Percentiles rank a stretch among this genome's conserved stretches.
These are phyloP conservation scores for Branchipolynoe longqiensis DNA, from an alignment of 2,888 invertebrate genomes.

Conservation along the genomic window DNA sequence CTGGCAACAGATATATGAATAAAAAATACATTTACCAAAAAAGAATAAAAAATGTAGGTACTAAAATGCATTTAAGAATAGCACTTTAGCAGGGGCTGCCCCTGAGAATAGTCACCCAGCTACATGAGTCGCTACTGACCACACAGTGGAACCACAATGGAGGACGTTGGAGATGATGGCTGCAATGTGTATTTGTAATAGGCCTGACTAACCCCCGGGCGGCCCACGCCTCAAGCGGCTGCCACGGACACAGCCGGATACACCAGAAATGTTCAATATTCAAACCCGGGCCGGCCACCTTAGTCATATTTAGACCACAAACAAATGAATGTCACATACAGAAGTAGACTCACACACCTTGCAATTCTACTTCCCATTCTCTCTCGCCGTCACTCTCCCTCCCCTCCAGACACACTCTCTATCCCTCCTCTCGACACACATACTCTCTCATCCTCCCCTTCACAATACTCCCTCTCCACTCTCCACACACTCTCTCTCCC, in stretches of 20 bases:
- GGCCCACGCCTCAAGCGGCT: neutral
- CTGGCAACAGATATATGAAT: no score
- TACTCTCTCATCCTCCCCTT: neutral
- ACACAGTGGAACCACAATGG: slow-evolving; percentile 6
- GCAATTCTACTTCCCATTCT: neutral
- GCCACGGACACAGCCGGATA: slow-evolving; percentile 2
- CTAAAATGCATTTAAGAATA: no score
- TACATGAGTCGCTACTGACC: slow-evolving; percentile 12
- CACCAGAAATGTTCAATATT: slow-evolving; percentile 10
- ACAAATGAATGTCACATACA: no score
- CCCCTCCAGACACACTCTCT: neutral
- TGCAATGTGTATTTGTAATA: no score
- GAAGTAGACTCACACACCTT: no score
- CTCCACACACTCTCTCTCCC: neutral
- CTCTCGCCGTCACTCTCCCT: neutral
- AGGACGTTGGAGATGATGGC: neutral
- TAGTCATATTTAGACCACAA: slow-evolving; percentile 48
- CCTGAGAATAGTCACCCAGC: neutral
- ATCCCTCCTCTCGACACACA: neutral
- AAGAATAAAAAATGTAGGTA: no score
- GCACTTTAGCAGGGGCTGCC: no score
- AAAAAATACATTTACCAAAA: no score
- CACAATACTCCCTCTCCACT: neutral
- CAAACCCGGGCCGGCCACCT: neutral
- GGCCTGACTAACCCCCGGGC: slow-evolving; percentile 21